Base-by-base conservation (phyloP, 2,113 vertebrate species). In the Elaphurus davidianus region DNA sequence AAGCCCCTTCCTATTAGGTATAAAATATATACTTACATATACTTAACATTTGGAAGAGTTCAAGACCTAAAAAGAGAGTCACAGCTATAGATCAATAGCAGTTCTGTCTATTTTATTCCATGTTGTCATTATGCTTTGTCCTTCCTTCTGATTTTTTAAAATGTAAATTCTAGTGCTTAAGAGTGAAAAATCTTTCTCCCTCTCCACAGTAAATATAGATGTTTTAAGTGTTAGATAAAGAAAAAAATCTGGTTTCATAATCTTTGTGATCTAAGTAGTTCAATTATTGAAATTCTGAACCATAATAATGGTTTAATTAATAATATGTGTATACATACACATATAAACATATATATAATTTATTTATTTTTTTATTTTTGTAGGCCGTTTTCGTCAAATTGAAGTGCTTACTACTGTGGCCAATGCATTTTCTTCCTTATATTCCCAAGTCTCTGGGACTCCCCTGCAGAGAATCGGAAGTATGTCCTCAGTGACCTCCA, bases 301-400 rank as follows among this genome's bases (percentile, higher is more conserved):
- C 90, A 17, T 55, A 57, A 9, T 54, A 88, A 59, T 57, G 6
- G 3, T 47, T 87, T 93, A 83, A 62, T 55, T 62, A 52, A 57
- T 28, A 12, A 23, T 91, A 6, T 54, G 25, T 62, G 4, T 87
- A 8, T 28, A 52, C 59, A 27, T 7, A 14, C 14, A 60, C 27
- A 82, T 7, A 16, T 28, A 88, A 25, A 6, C 12, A 40, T 30
- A 30, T 23, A 11, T 55, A n/a, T 23, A 76, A 36, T 76, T 87
- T n/a, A n/a, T 59, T 40, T 30, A 0, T 89, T 90, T 79, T 87
- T 21, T 0, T 96, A 95, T 94, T 94, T 89, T 47, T 95, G 40
- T 98, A 99, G 99, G 99, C 98, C 99, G 99, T 96, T 99, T 99
- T 98, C 99, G 99, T 97, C 99, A 99, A 98, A 99, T 99, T 8